A percentile compares a stretch with the other conserved stretches of the same genome.
phyloP scores from a whole-genome alignment of 2,113 vertebrate genomes.

The Amazona vittata region DNA sequence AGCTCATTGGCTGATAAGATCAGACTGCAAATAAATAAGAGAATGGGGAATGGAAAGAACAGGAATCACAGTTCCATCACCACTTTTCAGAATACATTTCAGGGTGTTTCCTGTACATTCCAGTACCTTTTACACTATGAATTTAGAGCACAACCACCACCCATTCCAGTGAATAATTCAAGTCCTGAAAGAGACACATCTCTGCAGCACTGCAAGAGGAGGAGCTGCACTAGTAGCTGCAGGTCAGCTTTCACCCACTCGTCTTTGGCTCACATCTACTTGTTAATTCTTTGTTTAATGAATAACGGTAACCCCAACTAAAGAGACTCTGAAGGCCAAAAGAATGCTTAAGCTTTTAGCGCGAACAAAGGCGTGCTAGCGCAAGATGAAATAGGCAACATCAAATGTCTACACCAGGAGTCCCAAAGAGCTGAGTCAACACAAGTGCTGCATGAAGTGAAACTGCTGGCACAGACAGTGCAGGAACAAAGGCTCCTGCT shows the following conservation, averaged over 20 bases:
- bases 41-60: not conserved
- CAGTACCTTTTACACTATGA: not conserved
- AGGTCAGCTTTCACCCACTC: not conserved
- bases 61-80: not conserved
- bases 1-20: slow-evolving; percentile 7
- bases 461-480: not conserved
- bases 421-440: not conserved
- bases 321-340: not conserved
- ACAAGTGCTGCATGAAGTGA: not conserved
- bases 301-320: not conserved
- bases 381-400: not conserved
- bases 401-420: not conserved
- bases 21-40: not conserved
- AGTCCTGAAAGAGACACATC: not conserved
- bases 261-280: not conserved
- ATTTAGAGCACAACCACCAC: not conserved
- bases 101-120: slow-evolving; percentile 5
- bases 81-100: not conserved
- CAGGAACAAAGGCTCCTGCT: not conserved
- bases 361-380: not conserved
- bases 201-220: not conserved
- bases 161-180: not conserved
- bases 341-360: not conserved
- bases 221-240: not conserved
- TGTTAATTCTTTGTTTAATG: not conserved